Percentiles rank a stretch among this genome's conserved stretches.
phyloP scores from a whole-genome alignment of 2,797 vertebrate species.

The Apodemus agrarius region DNA sequence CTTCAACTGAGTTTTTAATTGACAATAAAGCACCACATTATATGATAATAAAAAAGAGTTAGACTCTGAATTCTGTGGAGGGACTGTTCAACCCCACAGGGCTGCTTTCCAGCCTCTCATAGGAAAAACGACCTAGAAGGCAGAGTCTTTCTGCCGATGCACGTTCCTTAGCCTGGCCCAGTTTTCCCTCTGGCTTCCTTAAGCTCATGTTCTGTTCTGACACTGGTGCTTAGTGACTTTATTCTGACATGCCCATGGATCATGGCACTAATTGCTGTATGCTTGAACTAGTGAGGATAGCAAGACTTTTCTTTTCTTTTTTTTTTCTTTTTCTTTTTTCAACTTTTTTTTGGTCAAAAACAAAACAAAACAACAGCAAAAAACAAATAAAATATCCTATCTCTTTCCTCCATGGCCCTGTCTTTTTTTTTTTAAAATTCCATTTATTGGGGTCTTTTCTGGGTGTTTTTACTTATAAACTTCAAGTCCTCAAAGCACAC shows the following conservation, averaged over 20 bases:
- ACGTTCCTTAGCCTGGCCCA: neutral
- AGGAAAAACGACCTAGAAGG: neutral
- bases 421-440: neutral
- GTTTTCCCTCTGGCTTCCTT: neutral
- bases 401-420: neutral
- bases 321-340: neutral
- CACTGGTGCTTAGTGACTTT: neutral
- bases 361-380: too few relatives aligned
- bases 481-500: constrained; percentile 10
- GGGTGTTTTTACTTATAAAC: constrained; percentile 12
- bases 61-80: neutral
- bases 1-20: too few relatives aligned
- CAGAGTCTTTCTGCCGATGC: neutral
- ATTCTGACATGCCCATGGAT: neutral
- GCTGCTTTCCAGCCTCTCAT: constrained; percentile 38
- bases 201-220: constrained; percentile 38
- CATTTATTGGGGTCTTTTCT: neutral
- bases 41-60: too few relatives aligned
- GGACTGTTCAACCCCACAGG: neutral
- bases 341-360: too few relatives aligned
- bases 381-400: too few relatives aligned
- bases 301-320: too few relatives aligned
- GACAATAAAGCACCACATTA: too few relatives aligned
- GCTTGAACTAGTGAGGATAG: neutral
- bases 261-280: neutral